phyloP scores from a whole-genome alignment of 1,140 invertebrate species.

The Caenorhabditis brenneri region DNA sequence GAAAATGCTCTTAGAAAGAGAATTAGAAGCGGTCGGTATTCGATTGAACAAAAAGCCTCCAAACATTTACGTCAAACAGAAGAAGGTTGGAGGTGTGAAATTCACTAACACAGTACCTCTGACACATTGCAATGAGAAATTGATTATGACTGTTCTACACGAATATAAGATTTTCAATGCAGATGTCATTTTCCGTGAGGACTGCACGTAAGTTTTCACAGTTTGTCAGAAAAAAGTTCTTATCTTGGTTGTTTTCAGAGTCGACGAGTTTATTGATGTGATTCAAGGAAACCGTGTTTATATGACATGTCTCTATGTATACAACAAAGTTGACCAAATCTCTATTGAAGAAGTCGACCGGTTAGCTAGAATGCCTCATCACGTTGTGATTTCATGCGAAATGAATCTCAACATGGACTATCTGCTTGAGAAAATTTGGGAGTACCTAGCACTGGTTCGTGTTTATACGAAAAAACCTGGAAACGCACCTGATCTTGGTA shows the following conservation, averaged over 20 bases:
- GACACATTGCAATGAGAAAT: conserved; percentile 92
- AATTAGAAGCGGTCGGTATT: conserved; percentile 97
- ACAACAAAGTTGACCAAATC: conserved; percentile 99
- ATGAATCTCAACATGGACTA: conserved; percentile 98
- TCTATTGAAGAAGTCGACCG: conserved; percentile 97
- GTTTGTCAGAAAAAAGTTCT: neutral
- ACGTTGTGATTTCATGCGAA: conserved; percentile 97
- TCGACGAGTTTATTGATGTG: conserved; percentile 98
- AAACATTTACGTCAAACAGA: conserved; percentile 87
- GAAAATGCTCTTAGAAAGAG: conserved; percentile 85
- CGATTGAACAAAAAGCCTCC: conserved; percentile 94
- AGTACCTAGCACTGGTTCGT: conserved; percentile 87
- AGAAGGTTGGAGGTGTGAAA: conserved; percentile 97
- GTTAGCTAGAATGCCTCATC: conserved; percentile 84
- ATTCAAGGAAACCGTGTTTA: conserved; percentile 96
- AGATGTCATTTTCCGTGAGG: conserved; percentile 93
- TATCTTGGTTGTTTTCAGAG: conserved; percentile 63
- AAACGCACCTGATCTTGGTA: conserved; percentile 70
- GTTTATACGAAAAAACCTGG: conserved; percentile 99
- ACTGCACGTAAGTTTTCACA: conserved; percentile 77
- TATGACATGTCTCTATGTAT: conserved; percentile 80
- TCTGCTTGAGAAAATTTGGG: conserved; percentile 89
- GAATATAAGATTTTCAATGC: conserved; percentile 99
- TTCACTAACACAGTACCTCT: conserved; percentile 94
- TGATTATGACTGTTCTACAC: conserved; percentile 96